Conservation (phyloP, 1,140 invertebrate genomes). For the Trypoxylus dichotomus region DNA sequence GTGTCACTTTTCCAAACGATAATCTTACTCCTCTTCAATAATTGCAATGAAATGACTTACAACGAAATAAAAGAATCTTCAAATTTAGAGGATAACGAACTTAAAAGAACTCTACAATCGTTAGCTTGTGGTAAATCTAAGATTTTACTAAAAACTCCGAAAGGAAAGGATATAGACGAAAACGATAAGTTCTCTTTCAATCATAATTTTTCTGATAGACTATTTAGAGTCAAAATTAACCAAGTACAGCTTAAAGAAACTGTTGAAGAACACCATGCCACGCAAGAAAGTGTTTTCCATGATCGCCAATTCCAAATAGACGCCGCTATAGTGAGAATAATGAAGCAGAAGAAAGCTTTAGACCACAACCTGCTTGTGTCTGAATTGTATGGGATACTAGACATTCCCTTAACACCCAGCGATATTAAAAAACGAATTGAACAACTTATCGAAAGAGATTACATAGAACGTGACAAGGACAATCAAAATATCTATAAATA, state of each 20-base stretch:
- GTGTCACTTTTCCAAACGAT: slow-evolving; percentile 96
- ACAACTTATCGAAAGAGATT: slow-evolving; percentile 48
- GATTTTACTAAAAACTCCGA: slow-evolving; percentile 84
- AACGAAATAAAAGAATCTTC: slow-evolving; percentile 87
- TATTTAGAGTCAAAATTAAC: slow-evolving; percentile 97
- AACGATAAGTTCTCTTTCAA: slow-evolving; percentile 89
- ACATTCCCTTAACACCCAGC: slow-evolving; percentile 87
- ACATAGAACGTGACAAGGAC: slow-evolving; percentile 46
- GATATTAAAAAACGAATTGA: slow-evolving; percentile 49
- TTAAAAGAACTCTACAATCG: slow-evolving; percentile 91
- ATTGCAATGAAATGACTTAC: slow-evolving; percentile 75
- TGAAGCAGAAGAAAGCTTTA: slow-evolving; percentile 96
- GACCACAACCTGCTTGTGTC: slow-evolving; percentile 92
- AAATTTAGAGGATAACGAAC: slow-evolving; percentile 85
- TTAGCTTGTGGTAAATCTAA: slow-evolving; percentile 92
- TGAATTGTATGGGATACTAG: slow-evolving; percentile 94
- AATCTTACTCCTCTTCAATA: slow-evolving; percentile 92
- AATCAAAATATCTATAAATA: slow-evolving; percentile 46
- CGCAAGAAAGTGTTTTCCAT: slow-evolving; percentile 95
- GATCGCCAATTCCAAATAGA: slow-evolving; percentile 99
- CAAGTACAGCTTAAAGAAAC: slow-evolving; percentile 99
- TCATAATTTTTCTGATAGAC: slow-evolving; percentile 91
- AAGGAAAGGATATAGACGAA: slow-evolving; percentile 83
- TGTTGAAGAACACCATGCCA: slow-evolving; percentile 89
- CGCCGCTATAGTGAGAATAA: slow-evolving; percentile 97